Conservation (phyloP, 2,888 invertebrate genomes). For the Rotaria magnacalcarata region DNA sequence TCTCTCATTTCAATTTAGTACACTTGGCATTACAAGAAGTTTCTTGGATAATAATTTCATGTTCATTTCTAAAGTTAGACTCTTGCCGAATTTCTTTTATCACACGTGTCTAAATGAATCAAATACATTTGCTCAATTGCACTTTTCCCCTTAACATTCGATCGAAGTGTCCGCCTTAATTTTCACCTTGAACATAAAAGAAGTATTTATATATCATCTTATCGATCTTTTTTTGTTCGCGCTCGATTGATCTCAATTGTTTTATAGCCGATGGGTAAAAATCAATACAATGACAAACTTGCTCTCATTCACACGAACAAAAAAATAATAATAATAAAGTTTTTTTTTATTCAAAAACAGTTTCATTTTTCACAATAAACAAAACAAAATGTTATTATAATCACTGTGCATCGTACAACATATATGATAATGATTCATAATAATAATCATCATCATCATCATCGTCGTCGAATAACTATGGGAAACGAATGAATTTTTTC, state of each 20-base stretch:
- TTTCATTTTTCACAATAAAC: neutral
- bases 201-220: slow-evolving; percentile 3
- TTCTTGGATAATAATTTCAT: neutral
- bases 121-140: neutral
- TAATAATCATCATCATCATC: no score
- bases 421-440: neutral
- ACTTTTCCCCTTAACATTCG: neutral
- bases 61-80: neutral
- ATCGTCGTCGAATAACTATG: no score
- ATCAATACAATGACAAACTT: neutral
- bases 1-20: neutral
- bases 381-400: neutral
- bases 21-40: neutral
- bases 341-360: neutral
- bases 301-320: slow-evolving; percentile 10
- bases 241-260: slow-evolving; percentile 29
- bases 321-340: neutral
- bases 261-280: neutral
- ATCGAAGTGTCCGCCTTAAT: neutral
- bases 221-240: neutral
- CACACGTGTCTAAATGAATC: neutral
- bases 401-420: neutral
- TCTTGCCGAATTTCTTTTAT: neutral
- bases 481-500: no score
- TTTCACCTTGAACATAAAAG: slow-evolving; percentile 16